Conservation (phyloP, 37 sponge, comb jelly and placozoan species). For the Cladorhizidae sp. region DNA sequence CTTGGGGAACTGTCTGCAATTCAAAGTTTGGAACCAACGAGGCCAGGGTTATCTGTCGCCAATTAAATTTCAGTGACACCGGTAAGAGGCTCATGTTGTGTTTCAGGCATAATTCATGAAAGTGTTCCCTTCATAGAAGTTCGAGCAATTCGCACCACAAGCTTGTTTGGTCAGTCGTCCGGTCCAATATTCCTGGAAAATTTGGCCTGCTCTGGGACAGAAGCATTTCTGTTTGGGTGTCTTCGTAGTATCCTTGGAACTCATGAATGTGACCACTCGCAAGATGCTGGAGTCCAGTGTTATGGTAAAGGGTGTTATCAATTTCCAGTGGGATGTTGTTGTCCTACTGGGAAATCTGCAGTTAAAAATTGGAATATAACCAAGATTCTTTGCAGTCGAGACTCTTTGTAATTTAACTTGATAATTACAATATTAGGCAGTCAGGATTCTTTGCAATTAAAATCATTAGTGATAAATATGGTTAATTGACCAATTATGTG, state of each 20-base stretch:
- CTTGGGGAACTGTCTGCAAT: conserved; percentile 47
- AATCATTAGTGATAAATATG: no score
- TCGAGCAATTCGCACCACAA: not conserved
- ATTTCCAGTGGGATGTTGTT: no score
- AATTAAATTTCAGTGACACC: conserved; percentile 9
- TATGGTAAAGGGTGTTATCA: conserved; percentile 2
- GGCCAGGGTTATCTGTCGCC: conserved; percentile 39
- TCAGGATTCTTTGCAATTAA: no score
- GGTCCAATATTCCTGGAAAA: conserved; percentile 30
- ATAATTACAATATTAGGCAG: not conserved
- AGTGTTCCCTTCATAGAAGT: not conserved
- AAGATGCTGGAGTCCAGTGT: conserved; percentile 38
- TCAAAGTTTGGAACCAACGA: conserved; percentile 10
- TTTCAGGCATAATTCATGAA: not conserved
- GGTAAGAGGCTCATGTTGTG: not conserved
- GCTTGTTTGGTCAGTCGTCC: conserved; percentile 7
- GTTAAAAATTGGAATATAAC: no score
- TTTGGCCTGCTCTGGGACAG: conserved; percentile 15
- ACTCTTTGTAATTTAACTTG: not conserved
- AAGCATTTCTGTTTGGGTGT: conserved; percentile 7
- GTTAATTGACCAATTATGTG: no score
- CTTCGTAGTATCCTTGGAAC: not conserved
- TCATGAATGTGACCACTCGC: conserved; percentile 16
- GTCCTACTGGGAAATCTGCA: no score
- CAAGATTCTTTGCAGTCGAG: no score